phyloP scores from a whole-genome alignment of 2,113 vertebrate species.

The Bagarius yarrelli region DNA sequence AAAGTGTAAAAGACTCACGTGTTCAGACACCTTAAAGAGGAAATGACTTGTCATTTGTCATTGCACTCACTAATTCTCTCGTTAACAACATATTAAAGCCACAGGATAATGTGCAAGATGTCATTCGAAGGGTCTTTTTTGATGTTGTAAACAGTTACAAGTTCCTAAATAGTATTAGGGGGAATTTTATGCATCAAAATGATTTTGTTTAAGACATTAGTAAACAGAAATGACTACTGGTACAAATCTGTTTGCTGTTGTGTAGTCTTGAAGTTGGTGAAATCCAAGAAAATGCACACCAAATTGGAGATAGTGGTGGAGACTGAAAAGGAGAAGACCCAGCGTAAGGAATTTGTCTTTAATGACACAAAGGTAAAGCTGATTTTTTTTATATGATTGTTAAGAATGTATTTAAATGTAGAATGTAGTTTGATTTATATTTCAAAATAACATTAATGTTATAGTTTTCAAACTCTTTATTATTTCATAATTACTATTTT shows the following conservation, averaged over 20 bases:
- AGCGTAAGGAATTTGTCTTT: slow-evolving; percentile 89
- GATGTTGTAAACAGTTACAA: background rate
- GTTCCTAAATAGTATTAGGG: background rate
- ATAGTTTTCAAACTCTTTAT: background rate
- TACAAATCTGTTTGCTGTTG: slow-evolving; percentile 17
- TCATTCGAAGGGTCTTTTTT: background rate
- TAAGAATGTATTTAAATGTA: background rate
- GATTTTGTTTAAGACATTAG: background rate
- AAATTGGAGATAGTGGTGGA: slow-evolving; percentile 87
- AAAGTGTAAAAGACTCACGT: background rate
- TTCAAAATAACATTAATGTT: background rate
- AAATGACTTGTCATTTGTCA: slow-evolving; percentile 5
- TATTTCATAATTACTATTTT: too few relatives aligned
- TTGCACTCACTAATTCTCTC: background rate
- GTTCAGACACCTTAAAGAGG: slow-evolving; percentile 1
- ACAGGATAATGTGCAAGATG: background rate
- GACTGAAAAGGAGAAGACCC: slow-evolving; percentile 90
- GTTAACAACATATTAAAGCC: background rate
- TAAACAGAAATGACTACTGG: slow-evolving; percentile 7
- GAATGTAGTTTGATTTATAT: too few relatives aligned
- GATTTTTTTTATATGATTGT: background rate
- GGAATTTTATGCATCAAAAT: background rate
- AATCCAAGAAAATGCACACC: slow-evolving; percentile 88
- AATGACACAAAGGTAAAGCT: slow-evolving; percentile 86
- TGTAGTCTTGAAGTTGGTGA: slow-evolving; percentile 92